These are phyloP conservation scores for Dolichoris vasculosae DNA, from an alignment of 1,140 invertebrate species.

Conservation along the genomic window DNA sequence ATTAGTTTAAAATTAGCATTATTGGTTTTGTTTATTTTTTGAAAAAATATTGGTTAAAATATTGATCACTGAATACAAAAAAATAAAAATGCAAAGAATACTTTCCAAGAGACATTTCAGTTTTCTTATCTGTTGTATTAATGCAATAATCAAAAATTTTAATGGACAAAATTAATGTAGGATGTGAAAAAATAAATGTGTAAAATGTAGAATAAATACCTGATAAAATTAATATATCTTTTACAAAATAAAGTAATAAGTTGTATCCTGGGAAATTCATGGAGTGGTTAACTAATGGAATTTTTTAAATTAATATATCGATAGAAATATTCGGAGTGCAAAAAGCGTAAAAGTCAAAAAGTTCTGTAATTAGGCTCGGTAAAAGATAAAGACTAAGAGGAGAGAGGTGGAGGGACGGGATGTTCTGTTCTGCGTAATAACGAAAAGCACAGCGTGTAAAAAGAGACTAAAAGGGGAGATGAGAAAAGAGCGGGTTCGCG, in stretches of 20 bases:
- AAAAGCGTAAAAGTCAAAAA: not conserved
- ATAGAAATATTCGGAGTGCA: not conserved
- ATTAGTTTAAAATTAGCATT: too few species aligned
- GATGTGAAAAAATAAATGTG: too few species aligned
- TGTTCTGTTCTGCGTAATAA: constrained; percentile 31
- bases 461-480: constrained; percentile 14
- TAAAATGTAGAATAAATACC: too few species aligned
- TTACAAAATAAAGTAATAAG: not conserved
- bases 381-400: constrained; percentile 15
- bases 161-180: too few species aligned
- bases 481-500: not conserved
- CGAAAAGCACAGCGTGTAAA: constrained; percentile 23
- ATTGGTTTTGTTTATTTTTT: too few species aligned
- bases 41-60: too few species aligned
- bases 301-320: not conserved
- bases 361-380: constrained; percentile 35
- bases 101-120: too few species aligned
- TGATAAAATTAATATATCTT: not conserved
- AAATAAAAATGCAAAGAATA: too few species aligned
- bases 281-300: not conserved
- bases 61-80: too few species aligned
- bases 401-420: not conserved
- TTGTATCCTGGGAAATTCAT: not conserved
- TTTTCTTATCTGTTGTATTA: too few species aligned
- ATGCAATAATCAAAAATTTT: too few species aligned